Percentiles rank a stretch among this genome's conserved stretches.
Conservation (phyloP, 2,797 vertebrate species). For the Phrynocephalus guinanensis region DNA sequence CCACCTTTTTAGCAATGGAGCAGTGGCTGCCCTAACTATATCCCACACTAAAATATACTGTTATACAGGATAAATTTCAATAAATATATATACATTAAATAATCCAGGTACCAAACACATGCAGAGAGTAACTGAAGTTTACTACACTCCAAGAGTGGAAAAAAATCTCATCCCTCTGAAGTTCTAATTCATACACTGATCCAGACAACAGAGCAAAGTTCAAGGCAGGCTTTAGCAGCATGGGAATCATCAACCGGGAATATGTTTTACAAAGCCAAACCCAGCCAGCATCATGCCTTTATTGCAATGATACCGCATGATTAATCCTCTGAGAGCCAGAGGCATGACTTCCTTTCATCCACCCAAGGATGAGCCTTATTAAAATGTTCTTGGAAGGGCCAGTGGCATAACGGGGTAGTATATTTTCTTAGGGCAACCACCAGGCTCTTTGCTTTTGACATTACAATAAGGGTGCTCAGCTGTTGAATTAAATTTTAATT, state of each 20-base stretch:
- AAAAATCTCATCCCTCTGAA: not conserved
- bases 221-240: conserved; percentile 24
- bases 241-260: conserved; percentile 31
- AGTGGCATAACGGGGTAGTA: not conserved
- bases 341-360: not conserved
- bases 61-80: not conserved
- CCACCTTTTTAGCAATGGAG: too few relatives aligned
- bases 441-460: conserved; percentile 11
- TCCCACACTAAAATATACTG: too few relatives aligned
- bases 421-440: conserved; percentile 20
- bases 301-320: not conserved
- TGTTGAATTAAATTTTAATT: conserved; percentile 48
- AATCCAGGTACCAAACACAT: not conserved
- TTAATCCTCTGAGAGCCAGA: conserved; percentile 12
- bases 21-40: too few relatives aligned
- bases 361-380: not conserved
- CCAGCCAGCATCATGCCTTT: conserved; percentile 7
- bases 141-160: not conserved
- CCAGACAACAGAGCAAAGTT: conserved; percentile 42
- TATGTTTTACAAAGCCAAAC: not conserved
- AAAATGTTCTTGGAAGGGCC: not conserved
- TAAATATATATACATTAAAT: not conserved
- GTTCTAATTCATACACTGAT: conserved; percentile 9
- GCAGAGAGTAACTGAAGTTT: not conserved
- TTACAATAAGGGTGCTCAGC: conserved; percentile 41